These are phyloP conservation scores for Corella eumyota DNA, from an alignment of 23 tunicate genomes.

Conservation along the genomic window DNA sequence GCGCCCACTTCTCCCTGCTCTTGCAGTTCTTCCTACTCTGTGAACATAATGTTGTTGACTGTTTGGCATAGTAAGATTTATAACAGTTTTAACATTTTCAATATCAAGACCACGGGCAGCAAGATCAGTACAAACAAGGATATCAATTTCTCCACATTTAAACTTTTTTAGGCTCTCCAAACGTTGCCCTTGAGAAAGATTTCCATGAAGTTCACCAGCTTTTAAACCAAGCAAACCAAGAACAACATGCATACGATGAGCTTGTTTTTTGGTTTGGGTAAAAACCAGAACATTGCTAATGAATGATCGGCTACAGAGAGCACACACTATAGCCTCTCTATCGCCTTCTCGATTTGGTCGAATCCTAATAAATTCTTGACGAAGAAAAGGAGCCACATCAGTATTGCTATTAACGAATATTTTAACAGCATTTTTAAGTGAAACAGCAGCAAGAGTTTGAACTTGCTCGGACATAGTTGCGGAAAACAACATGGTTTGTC, in stretches of 20 bases:
- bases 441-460: conserved; percentile 58
- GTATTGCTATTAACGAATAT: conserved; percentile 79
- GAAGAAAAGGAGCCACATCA: conserved; percentile 87
- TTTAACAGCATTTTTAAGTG: conserved; percentile 71
- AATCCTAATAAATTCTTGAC: conserved; percentile 86
- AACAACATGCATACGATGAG: conserved; percentile 93
- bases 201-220: conserved; percentile 90
- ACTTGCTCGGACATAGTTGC: conserved; percentile 82
- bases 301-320: conserved; percentile 76
- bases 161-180: conserved; percentile 65
- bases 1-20: conserved; percentile 87
- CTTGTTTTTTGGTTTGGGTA: conserved; percentile 90
- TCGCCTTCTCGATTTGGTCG: conserved; percentile 86
- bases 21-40: conserved; percentile 90
- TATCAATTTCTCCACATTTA: conserved; percentile 66
- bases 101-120: conserved; percentile 96
- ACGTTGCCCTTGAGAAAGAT: conserved; percentile 67
- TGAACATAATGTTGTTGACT: conserved; percentile 85
- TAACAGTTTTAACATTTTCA: conserved; percentile 85
- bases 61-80: conserved; percentile 96
- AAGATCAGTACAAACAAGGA: conserved; percentile 84
- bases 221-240: conserved; percentile 74
- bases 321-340: conserved; percentile 93
- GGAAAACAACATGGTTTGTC: conserved; percentile 95
- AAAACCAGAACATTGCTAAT: conserved; percentile 76